phyloP scores from a whole-genome alignment of 2,888 invertebrate species.

The Philaethria dido region DNA sequence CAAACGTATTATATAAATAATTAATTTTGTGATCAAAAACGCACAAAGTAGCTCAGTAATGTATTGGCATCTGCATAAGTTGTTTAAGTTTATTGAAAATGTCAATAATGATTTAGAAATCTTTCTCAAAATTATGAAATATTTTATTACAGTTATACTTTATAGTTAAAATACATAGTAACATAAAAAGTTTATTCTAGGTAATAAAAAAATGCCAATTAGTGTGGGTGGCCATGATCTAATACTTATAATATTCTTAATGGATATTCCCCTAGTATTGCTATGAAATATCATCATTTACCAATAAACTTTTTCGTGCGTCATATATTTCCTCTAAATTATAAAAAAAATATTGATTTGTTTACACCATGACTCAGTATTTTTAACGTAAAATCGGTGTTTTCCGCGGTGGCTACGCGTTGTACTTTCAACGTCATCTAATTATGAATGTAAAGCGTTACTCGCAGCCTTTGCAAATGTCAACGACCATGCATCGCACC shows the following conservation, averaged over 20 bases:
- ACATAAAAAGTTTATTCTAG: not conserved
- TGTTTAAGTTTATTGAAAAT: not conserved
- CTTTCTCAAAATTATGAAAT: not conserved
- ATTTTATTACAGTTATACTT: not conserved
- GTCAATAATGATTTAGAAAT: not conserved
- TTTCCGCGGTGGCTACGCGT: constrained; percentile 35
- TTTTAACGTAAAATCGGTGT: constrained; percentile 31
- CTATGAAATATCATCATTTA: constrained; percentile 7
- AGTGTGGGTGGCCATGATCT: constrained; percentile 37
- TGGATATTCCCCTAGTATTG: not conserved
- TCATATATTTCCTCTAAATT: constrained; percentile 15
- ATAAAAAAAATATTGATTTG: constrained; percentile 19
- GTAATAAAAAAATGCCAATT: not conserved
- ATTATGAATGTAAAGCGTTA: constrained; percentile 34
- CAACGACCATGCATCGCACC: constrained; percentile 44
- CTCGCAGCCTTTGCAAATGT: constrained; percentile 34
- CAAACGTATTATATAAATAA: constrained; percentile 6
- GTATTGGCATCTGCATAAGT: not conserved
- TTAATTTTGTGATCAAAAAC: constrained; percentile 3
- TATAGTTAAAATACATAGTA: not conserved
- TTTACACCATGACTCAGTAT: constrained; percentile 30
- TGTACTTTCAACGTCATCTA: constrained; percentile 27
- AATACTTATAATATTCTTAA: constrained; percentile 16
- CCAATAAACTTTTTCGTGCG: not conserved
- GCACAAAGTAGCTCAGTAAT: not conserved